Conservation (phyloP, 2,888 invertebrate genomes). For the Resseliella maxima region DNA sequence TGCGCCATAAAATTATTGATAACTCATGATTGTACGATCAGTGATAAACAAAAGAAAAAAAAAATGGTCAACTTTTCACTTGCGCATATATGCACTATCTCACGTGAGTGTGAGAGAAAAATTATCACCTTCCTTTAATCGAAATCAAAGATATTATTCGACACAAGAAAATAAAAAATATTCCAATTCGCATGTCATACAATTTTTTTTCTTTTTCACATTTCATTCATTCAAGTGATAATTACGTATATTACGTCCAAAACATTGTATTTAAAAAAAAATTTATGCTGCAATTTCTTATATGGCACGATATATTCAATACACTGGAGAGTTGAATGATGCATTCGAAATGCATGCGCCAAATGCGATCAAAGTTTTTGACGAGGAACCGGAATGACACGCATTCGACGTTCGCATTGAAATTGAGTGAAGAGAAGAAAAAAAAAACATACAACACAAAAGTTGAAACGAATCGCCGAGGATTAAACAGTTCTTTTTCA, state of each 20-base stretch:
- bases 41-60: not conserved
- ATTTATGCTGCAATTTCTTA: not conserved
- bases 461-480: not conserved
- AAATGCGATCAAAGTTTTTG: conserved; percentile 49
- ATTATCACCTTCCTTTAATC: conserved; percentile 30
- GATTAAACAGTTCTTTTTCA: not conserved
- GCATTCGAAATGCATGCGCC: not conserved
- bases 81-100: not conserved
- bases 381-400: conserved; percentile 50
- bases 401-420: not conserved
- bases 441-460: not conserved
- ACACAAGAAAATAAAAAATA: not conserved
- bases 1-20: no score
- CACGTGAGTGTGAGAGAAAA: not conserved
- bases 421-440: no score
- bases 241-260: conserved; percentile 33
- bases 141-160: conserved; percentile 1
- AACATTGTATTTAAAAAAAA: not conserved
- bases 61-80: conserved; percentile 4
- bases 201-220: not conserved
- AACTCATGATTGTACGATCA: not conserved
- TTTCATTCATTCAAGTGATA: conserved; percentile 46
- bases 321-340: not conserved
- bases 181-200: not conserved
- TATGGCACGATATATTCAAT: not conserved